Evolutionary conservation across 1,140 invertebrate genomes (phyloP).

Genomic region (Callitettix versicolor): DNA sequence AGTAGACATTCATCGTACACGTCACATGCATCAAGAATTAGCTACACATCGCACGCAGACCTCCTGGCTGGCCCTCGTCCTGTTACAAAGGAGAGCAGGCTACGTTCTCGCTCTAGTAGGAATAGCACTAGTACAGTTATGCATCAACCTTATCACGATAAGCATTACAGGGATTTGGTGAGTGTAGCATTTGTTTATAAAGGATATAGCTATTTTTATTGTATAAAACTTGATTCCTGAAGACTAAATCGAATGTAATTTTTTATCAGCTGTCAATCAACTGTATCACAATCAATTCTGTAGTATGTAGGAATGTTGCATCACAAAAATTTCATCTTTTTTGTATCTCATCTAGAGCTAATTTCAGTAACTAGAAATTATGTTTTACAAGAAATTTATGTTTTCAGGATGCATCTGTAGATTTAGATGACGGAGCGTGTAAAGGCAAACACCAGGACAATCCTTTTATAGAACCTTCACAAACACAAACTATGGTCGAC

Average conservation of each 20-base stretch:
- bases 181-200: conserved; percentile 5
- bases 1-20: conserved; percentile 82
- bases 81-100: conserved; percentile 73
- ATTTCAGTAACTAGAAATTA: too few relatives aligned
- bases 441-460: conserved; percentile 84
- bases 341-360: too few relatives aligned
- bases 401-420: conserved; percentile 51
- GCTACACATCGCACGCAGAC: conserved; percentile 88
- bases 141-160: conserved; percentile 20
- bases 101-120: conserved; percentile 61
- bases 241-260: too few relatives aligned
- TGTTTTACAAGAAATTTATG: not conserved
- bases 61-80: conserved; percentile 55
- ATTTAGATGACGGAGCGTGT: conserved; percentile 64
- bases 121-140: conserved; percentile 23
- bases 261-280: too few relatives aligned
- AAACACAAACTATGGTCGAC: conserved; percentile 79
- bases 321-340: too few relatives aligned
- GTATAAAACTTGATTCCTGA: not conserved
- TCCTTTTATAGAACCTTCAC: conserved; percentile 79
- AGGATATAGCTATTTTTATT: not conserved
- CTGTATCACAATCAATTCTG: too few relatives aligned
- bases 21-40: conserved; percentile 81
- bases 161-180: conserved; percentile 22
- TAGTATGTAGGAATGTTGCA: too few relatives aligned